These are phyloP conservation scores for Oncorhynchus keta DNA, from an alignment of 2,113 vertebrate genomes.

Conservation along the genomic window DNA sequence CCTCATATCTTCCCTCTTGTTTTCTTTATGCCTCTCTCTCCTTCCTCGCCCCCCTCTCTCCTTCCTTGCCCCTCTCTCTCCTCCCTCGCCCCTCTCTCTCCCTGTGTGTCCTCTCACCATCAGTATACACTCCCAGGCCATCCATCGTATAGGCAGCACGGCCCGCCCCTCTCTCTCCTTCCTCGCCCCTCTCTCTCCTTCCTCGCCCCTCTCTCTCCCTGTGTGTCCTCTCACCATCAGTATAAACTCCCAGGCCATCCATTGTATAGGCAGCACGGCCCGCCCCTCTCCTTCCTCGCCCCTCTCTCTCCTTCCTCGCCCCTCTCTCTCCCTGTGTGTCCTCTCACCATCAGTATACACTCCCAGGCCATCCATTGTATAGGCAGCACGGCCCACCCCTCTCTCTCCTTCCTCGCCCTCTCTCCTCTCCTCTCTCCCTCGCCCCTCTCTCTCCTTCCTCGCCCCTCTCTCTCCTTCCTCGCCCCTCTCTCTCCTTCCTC, in stretches of 20 bases:
- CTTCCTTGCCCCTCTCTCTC: neutral
- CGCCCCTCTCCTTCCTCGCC: slow-evolving; percentile 54
- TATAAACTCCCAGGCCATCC: too few species aligned
- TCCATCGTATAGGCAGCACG: slow-evolving; percentile 92
- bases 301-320: too few species aligned
- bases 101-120: slow-evolving; percentile 76
- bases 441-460: neutral
- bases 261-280: too few species aligned
- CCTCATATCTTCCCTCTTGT: too few species aligned
- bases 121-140: slow-evolving; percentile 96
- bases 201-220: neutral
- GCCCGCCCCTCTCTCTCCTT: slow-evolving; percentile 76
- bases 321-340: neutral
- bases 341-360: slow-evolving; percentile 90
- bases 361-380: slow-evolving; percentile 98
- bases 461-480: neutral
- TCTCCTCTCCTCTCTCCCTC: slow-evolving; percentile 31
- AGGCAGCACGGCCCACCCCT: slow-evolving; percentile 82
- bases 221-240: too few species aligned
- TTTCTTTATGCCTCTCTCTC: neutral
- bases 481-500: slow-evolving; percentile 62
- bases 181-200: neutral
- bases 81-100: neutral
- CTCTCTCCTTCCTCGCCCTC: slow-evolving; percentile 63
- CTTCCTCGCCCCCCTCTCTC: neutral